A percentile compares a stretch with the other conserved stretches of the same genome.
Evolutionary conservation across 1,140 invertebrate genomes (phyloP).

Genomic region (Cyclargus thomasi): DNA sequence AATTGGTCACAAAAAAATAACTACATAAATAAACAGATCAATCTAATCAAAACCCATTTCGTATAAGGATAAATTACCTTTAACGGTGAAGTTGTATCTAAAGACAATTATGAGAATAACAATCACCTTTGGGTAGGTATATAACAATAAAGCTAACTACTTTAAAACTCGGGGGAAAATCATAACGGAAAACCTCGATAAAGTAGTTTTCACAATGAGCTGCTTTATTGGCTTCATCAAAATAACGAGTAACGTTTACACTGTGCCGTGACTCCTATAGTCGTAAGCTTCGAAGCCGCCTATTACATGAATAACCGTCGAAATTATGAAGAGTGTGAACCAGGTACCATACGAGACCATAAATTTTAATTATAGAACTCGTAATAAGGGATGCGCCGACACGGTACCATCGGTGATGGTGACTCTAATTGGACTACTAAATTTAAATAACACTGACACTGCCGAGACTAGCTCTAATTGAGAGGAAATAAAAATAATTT

Average conservation of each 20-base stretch:
- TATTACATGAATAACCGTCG: neutral
- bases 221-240: neutral
- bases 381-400: constrained; percentile 68
- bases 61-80: neutral
- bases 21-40: too few species aligned
- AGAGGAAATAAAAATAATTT: constrained; percentile 72
- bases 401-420: constrained; percentile 68
- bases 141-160: neutral
- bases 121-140: neutral
- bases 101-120: neutral
- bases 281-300: neutral
- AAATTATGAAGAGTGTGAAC: constrained; percentile 28
- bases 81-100: neutral
- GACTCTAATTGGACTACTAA: constrained; percentile 70
- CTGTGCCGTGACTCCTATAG: neutral
- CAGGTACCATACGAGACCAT: constrained; percentile 44
- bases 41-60: too few species aligned
- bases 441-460: constrained; percentile 72
- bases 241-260: neutral
- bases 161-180: neutral
- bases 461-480: constrained; percentile 65
- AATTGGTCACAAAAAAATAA: too few species aligned
- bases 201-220: constrained; percentile 12
- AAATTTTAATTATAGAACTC: constrained; percentile 72
- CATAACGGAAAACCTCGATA: constrained; percentile 24